Evolutionary conservation across 64 coral and sea anemone species (phyloP), one percentile per base, ranked within the genome.

Genomic region (Platygyra sinensis): DNA sequence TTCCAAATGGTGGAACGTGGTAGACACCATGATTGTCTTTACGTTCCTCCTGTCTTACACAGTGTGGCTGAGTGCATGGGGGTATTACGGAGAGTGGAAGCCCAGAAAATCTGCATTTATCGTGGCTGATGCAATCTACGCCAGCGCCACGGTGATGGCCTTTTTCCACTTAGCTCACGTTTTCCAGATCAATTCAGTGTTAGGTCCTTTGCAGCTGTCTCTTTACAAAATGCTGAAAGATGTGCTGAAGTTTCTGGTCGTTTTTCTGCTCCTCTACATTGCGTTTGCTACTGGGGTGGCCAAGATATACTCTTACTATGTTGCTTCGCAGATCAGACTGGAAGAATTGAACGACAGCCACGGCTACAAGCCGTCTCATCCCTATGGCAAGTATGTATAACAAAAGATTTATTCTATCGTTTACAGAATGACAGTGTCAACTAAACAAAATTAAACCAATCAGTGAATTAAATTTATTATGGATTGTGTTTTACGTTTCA

Each of bases 171-270:
- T 36, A 36, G 14, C 80, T 29, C 18, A 5, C 27, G 15, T 36
- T 24, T 89, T 86, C 36, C 73, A 89, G 32, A 59, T 89, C 27
- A 89, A 80, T 54, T 32, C 74, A 20, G 75, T 79, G 39, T 72
- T 89, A 20, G 87, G 87, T 39, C 87, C 87, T 18, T 33, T 89
- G 27, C 87, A 89, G 50, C 74, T 89, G 15, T 89, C 87, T 13
- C 50, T 77, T 20, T 60, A 61, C n/a, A 69, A 52, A 30, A 89
- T 89, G 87, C 46, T 79, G 19, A 60, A 50, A 27, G 75, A 89
- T 30, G 63, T 89, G 60, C 24, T 62, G 18, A 80, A 89, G 60
- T 89, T 89, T 62, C 76, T 89, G 4, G 27, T 24, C 15, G 52
- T 89, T 29, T 89, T 89, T 79, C 3, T 65, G 1, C 52, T 75